Percentiles rank a stretch among this genome's conserved stretches.
Evolutionary conservation across 2,888 invertebrate genomes (phyloP).

Genomic region (Abrostola tripartita): DNA sequence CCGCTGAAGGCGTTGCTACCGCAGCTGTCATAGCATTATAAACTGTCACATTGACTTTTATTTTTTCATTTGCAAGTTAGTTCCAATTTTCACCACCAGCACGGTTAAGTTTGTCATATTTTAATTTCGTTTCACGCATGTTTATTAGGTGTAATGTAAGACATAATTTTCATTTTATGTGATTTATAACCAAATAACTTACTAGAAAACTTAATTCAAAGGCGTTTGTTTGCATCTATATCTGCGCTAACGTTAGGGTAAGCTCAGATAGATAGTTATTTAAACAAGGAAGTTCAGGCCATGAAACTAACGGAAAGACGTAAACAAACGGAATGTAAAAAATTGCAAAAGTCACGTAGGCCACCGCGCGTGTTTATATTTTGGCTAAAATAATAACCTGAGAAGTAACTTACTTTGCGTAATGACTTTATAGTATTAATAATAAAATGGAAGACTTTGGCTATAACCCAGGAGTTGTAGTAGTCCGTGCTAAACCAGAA

Average conservation of each 20-base stretch:
- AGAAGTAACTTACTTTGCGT: conserved; percentile 11
- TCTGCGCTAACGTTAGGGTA: too few species aligned
- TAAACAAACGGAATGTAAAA: conserved; percentile 61
- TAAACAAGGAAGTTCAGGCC: too few species aligned
- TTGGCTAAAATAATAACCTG: conserved; percentile 68
- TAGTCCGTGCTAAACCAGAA: conserved; percentile 93
- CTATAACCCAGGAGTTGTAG: conserved; percentile 85
- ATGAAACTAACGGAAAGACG: too few species aligned
- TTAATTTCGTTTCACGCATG: too few species aligned
- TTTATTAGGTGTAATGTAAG: too few species aligned
- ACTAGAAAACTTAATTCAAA: too few species aligned
- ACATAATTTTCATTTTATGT: too few species aligned
- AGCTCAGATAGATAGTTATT: too few species aligned
- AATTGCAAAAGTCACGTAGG: conserved; percentile 83
- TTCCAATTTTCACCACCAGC: background rate
- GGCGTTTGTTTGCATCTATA: too few species aligned
- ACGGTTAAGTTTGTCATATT: background rate
- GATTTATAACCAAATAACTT: too few species aligned
- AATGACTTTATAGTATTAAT: conserved; percentile 28
- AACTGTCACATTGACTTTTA: background rate
- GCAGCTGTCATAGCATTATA: background rate
- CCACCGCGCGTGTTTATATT: conserved; percentile 81
- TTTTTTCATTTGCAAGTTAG: background rate
- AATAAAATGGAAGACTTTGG: conserved; percentile 75
- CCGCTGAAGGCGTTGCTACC: background rate